Evolutionary conservation across 2,888 invertebrate genomes (phyloP), one percentile per base, ranked within the genome.

Genomic region (Stenolophus ochropezus): DNA sequence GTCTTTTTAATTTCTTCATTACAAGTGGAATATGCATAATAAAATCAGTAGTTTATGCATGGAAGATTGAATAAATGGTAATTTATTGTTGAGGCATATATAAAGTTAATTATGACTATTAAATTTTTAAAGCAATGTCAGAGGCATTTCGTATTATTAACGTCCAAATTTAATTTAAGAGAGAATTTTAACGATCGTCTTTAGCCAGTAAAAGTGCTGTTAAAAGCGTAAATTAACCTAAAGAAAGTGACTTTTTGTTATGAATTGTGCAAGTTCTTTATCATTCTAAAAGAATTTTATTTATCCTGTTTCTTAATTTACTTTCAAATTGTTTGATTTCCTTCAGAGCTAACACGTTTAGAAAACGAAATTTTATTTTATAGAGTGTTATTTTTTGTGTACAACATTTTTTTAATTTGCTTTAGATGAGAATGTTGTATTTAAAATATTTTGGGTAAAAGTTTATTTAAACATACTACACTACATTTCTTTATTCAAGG

Each of bases 101-200:
- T 14, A 61, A 61, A 61, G 61, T 61, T 61, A 61, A 61, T 61
- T 61, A 25, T 14, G n/a, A 23, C 61, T 25, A 61, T 61, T 61
- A 61, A 61, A 61, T 11, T 61, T 21, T 25, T 61, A 14, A n/a
- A 61, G 61, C 61, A 25, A 61, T 58, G 58, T 58, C 58, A 21
- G 21, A 58, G 23, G 21, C 23, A 58, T 61, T 27, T 61, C 25
- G 14, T 61, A 61, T 61, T 25, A 61, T 61, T 61, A 61, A 61
- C 61, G 61, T 61, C 61, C 61, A 61, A 61, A 61, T 61, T 73
- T 73, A 73, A 73, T 73, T 73, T 73, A 47, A 49, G 49, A 47
- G 47, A 49, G 73, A 73, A 73, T 73, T 47, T 73, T 73, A 73
- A 73, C 73, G 73, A 73, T 71, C 73, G 20, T 20, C 21, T 73